Percentiles rank a stretch among this genome's conserved stretches.
Conservation (phyloP, 2,113 vertebrate species). For the Opisthocomus hoazin region DNA sequence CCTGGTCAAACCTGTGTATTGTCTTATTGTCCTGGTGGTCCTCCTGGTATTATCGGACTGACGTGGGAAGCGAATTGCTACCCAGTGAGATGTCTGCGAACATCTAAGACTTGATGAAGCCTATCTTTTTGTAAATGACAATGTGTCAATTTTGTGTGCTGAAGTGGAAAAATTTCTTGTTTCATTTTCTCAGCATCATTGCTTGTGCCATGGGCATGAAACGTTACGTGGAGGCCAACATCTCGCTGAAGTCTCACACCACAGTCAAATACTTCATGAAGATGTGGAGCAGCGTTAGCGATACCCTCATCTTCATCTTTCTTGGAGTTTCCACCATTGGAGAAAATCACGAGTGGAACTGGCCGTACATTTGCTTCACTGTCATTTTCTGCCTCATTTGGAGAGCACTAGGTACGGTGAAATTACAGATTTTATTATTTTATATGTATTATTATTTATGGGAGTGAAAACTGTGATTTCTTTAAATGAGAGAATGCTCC, state of each 20-base stretch:
- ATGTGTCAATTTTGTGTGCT: neutral
- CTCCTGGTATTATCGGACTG: neutral
- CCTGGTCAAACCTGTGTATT: neutral
- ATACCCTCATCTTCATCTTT: slow-evolving; percentile 85
- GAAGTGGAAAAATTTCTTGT: neutral
- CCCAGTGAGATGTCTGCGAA: neutral
- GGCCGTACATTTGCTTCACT: slow-evolving; percentile 79
- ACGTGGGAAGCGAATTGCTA: neutral
- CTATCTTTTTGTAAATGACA: neutral
- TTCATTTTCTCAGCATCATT: slow-evolving; percentile 69
- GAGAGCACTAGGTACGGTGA: slow-evolving; percentile 74
- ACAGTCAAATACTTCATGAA: slow-evolving; percentile 86
- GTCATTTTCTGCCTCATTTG: slow-evolving; percentile 80
- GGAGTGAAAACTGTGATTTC: neutral
- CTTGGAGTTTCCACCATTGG: slow-evolving; percentile 80
- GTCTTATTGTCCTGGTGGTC: neutral
- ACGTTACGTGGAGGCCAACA: slow-evolving; percentile 80
- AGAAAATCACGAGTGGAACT: slow-evolving; percentile 81
- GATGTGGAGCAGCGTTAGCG: slow-evolving; percentile 84
- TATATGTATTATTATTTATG: neutral
- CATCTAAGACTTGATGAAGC: neutral
- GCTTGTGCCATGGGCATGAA: slow-evolving; percentile 84
- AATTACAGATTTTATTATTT: neutral
- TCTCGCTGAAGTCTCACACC: slow-evolving; percentile 81
- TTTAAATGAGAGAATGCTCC: neutral